A percentile compares a stretch with the other conserved stretches of the same genome.
Conservation (phyloP, 2,888 invertebrate genomes). For the Drosophila parthenogenetica region DNA sequence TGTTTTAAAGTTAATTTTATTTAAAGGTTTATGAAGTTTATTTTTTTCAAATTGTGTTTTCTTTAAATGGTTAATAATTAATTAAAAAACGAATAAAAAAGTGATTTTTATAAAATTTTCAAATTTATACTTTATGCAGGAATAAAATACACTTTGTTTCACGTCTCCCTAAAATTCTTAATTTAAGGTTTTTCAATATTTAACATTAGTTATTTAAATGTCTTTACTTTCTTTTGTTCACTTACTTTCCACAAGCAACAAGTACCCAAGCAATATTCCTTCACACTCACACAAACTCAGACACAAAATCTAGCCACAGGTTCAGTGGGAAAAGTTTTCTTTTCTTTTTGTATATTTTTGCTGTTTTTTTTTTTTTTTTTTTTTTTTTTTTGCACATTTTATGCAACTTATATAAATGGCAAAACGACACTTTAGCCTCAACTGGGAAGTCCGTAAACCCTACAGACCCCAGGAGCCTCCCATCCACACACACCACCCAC, state of each 20-base stretch:
- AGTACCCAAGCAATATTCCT: conserved; percentile 31
- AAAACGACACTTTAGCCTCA: conserved; percentile 68
- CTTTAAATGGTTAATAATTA: no score
- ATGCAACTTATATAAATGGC: conserved; percentile 77
- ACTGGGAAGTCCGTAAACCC: conserved; percentile 10
- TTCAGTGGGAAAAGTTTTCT: conserved; percentile 39
- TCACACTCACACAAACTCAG: conserved; percentile 47
- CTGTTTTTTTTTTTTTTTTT: conserved; percentile 15
- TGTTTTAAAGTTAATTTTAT: no score
- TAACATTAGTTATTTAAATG: neutral
- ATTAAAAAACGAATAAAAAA: no score
- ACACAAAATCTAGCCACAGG: conserved; percentile 53
- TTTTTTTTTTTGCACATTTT: conserved; percentile 61
- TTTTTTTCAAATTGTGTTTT: no score
- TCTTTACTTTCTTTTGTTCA: neutral
- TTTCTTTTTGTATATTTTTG: conserved; percentile 14
- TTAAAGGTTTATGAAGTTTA: no score
- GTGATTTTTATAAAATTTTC: no score
- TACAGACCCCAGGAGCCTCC: neutral
- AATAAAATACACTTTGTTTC: no score
- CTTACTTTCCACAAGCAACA: conserved; percentile 49
- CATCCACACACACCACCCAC: conserved; percentile 14
- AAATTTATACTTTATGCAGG: no score
- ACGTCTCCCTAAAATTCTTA: no score
- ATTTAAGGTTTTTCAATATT: no score